Evolutionary conservation across 2,113 vertebrate species (phyloP).

Genomic region (Nanorana parkeri): DNA sequence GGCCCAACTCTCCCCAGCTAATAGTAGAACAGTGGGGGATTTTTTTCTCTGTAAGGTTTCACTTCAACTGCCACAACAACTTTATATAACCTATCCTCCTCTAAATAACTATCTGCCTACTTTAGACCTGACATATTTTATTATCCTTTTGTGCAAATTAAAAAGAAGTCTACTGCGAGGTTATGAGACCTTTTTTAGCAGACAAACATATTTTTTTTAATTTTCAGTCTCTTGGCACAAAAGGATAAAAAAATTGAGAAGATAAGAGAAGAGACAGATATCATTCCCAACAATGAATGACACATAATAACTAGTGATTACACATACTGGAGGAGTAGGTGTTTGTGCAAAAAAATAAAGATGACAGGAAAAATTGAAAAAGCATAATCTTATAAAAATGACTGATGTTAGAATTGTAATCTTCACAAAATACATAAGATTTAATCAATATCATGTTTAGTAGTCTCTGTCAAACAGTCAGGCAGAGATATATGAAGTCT

Average conservation of each 20-base stretch:
- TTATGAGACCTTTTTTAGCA: conserved; percentile 1
- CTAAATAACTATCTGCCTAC: not conserved
- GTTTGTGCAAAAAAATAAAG: not conserved
- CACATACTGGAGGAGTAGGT: conserved; percentile 31
- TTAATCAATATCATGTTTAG: conserved; percentile 36
- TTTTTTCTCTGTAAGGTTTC: not conserved
- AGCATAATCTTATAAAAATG: conserved; percentile 31
- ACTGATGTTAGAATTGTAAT: conserved; percentile 26
- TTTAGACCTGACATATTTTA: not conserved
- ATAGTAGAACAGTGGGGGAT: too few relatives aligned
- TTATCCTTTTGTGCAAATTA: conserved; percentile 18
- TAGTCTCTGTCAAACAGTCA: conserved; percentile 22
- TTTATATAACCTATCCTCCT: not conserved
- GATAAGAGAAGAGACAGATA: conserved; percentile 46
- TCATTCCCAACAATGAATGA: conserved; percentile 35
- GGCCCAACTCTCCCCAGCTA: too few relatives aligned
- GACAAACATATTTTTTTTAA: conserved; percentile 41
- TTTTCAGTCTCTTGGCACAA: conserved; percentile 23
- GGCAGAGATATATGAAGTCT: conserved; percentile 1
- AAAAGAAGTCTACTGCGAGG: not conserved
- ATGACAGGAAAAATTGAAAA: conserved; percentile 39
- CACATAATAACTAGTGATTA: conserved; percentile 52
- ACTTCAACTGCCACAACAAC: not conserved
- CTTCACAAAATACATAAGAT: conserved; percentile 27
- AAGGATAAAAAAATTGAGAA: conserved; percentile 32